Conservation (phyloP, 2,797 vertebrate species). For the Masticophis lateralis region DNA sequence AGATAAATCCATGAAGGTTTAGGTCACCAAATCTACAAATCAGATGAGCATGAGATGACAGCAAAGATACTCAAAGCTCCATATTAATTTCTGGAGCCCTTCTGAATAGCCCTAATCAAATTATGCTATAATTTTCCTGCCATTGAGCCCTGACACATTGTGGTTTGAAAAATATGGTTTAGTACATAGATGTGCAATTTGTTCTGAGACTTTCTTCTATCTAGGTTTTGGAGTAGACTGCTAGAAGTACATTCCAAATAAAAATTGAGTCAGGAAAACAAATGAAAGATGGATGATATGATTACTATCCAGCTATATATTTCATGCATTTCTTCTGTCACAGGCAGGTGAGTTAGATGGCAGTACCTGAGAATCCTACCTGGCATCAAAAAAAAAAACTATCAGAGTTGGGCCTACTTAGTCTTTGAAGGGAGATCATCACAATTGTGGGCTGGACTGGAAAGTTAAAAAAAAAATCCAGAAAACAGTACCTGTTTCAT, state of each 20-base stretch:
- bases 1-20: background rate
- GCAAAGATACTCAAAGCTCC: background rate
- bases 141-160: background rate
- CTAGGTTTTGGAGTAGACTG: background rate
- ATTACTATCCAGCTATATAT: background rate
- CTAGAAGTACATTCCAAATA: background rate
- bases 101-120: background rate
- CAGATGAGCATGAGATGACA: background rate
- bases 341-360: background rate
- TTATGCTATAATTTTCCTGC: background rate
- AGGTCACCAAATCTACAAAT: background rate
- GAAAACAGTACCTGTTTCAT: background rate
- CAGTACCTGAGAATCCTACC: background rate
- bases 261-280: background rate
- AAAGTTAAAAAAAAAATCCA: background rate
- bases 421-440: background rate
- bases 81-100: background rate
- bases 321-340: background rate
- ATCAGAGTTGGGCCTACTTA: background rate
- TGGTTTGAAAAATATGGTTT: background rate
- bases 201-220: background rate
- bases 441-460: background rate
- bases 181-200: background rate
- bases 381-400: background rate
- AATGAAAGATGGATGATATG: background rate